Evolutionary conservation across 2,797 vertebrate genomes (phyloP).

Genomic region (Sphaeramia orbicularis): DNA sequence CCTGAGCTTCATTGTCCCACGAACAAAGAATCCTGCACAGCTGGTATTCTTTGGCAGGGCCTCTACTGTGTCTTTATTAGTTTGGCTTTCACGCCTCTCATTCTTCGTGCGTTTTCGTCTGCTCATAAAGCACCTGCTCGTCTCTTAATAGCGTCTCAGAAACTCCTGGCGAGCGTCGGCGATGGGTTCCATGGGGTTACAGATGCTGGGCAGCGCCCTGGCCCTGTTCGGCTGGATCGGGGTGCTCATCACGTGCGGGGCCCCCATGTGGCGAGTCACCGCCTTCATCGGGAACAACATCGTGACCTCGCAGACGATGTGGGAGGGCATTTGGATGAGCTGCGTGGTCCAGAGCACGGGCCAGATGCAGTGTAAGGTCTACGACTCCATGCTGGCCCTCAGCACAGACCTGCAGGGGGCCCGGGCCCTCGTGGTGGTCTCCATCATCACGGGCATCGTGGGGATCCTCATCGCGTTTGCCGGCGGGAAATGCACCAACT

Average conservation of each 20-base stretch:
- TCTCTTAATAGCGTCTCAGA: slow-evolving; percentile 14
- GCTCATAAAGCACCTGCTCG: slow-evolving; percentile 22
- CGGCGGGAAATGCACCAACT: slow-evolving; percentile 87
- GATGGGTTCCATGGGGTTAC: slow-evolving; percentile 80
- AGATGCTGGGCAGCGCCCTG: slow-evolving; percentile 72
- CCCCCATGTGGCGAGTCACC: slow-evolving; percentile 81
- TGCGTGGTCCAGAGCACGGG: slow-evolving; percentile 85
- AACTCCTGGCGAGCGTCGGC: slow-evolving; percentile 7
- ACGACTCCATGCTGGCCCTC: slow-evolving; percentile 82
- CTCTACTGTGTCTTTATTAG: slow-evolving; percentile 24
- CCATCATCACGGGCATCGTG: slow-evolving; percentile 74
- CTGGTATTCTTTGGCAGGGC: slow-evolving; percentile 52
- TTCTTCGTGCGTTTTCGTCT: slow-evolving; percentile 33
- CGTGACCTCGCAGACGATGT: slow-evolving; percentile 80
- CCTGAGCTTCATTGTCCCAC: slow-evolving; percentile 49
- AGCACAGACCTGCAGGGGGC: slow-evolving; percentile 78
- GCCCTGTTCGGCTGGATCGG: slow-evolving; percentile 80
- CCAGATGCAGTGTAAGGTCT: slow-evolving; percentile 85
- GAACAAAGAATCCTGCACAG: slow-evolving; percentile 67
- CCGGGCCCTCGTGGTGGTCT: slow-evolving; percentile 76
- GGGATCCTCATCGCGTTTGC: slow-evolving; percentile 79
- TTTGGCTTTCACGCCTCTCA: slow-evolving; percentile 51
- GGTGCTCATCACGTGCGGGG: slow-evolving; percentile 68
- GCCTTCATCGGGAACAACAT: slow-evolving; percentile 82
- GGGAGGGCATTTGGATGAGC: slow-evolving; percentile 87